Conservation (phyloP, 2,797 vertebrate genomes). For the Enteromius paludinosus region DNA sequence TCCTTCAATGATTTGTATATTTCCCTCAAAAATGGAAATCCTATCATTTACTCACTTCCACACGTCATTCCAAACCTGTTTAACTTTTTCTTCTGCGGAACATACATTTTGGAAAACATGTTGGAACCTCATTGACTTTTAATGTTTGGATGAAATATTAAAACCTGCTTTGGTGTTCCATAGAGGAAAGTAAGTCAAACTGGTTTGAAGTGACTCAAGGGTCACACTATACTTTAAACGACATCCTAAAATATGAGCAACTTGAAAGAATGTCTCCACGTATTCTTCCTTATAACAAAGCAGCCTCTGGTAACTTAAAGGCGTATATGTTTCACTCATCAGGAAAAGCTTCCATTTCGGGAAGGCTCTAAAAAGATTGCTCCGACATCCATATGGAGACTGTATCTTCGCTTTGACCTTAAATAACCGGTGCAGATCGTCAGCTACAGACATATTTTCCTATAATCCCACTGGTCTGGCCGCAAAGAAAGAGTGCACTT, state of each 20-base stretch:
- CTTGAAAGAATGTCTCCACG: background rate
- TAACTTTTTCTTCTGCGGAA: background rate
- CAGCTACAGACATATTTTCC: constrained; percentile 31
- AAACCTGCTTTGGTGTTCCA: background rate
- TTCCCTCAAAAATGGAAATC: background rate
- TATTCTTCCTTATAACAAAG: constrained; percentile 32
- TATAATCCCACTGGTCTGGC: constrained; percentile 33
- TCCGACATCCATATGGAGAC: constrained; percentile 38
- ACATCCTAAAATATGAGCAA: background rate
- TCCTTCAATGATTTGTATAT: background rate
- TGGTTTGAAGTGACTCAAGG: background rate
- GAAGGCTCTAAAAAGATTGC: background rate
- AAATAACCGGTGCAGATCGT: constrained; percentile 26
- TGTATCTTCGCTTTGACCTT: constrained; percentile 30
- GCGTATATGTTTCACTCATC: constrained; percentile 7
- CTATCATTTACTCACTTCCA: background rate
- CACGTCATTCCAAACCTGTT: background rate
- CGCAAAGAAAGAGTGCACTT: constrained; percentile 29
- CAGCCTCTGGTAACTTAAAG: constrained; percentile 11
- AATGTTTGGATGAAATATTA: background rate
- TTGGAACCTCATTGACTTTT: background rate
- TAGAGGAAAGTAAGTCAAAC: background rate
- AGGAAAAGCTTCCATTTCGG: background rate
- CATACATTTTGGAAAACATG: background rate
- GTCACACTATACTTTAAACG: background rate